Percentiles rank a stretch among this genome's conserved stretches.
Evolutionary conservation across 2,888 invertebrate species (phyloP).

Genomic region (Andrena bucephala): DNA sequence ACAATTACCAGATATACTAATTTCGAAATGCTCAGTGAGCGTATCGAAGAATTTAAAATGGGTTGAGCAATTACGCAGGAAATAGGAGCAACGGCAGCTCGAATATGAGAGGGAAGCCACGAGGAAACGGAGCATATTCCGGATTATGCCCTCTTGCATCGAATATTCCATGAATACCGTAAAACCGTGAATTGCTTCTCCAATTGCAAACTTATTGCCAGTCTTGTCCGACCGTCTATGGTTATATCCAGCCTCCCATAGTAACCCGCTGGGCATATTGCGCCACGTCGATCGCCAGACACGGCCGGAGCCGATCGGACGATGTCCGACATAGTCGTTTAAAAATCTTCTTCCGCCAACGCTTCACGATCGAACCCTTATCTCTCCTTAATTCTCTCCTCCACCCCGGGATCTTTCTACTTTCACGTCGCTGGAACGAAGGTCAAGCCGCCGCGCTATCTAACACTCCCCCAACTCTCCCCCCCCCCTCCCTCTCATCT

Average conservation of each 20-base stretch:
- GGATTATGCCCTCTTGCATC: conserved; percentile 43
- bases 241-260: conserved; percentile 21
- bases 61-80: conserved; percentile 18
- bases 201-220: conserved; percentile 53
- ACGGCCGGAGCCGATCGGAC: conserved; percentile 27
- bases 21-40: not conserved
- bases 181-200: conserved; percentile 45
- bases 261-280: conserved; percentile 33
- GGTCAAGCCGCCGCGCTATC: conserved; percentile 12
- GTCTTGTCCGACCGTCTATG: conserved; percentile 38
- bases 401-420: not conserved
- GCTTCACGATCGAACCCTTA: conserved; percentile 22
- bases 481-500: not conserved
- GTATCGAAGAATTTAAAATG: not conserved
- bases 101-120: not conserved
- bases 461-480: not conserved
- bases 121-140: conserved; percentile 14
- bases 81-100: not conserved
- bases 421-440: not conserved
- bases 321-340: conserved; percentile 23
- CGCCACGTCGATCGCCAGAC: conserved; percentile 12
- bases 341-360: conserved; percentile 22
- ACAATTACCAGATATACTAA: not conserved
- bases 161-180: conserved; percentile 53
- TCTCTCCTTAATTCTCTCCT: conserved; percentile 16